These are phyloP conservation scores for Heterochromis multidens DNA, from an alignment of 2,113 vertebrate species.

Conservation along the genomic window DNA sequence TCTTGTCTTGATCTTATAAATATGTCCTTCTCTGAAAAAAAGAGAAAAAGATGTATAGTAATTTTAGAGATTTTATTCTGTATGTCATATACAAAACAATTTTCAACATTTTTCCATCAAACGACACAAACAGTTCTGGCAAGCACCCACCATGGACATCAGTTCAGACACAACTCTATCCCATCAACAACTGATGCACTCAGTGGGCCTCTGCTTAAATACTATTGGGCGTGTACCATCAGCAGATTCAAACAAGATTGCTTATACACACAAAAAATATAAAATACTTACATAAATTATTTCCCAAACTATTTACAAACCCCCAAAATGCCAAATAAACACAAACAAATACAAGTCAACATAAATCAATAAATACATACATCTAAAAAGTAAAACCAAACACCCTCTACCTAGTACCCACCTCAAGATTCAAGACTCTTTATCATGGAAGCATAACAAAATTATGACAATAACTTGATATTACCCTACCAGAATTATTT, in stretches of 20 bases:
- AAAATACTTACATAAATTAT: too few relatives aligned
- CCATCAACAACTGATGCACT: too few relatives aligned
- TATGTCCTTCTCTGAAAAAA: constrained; percentile 60
- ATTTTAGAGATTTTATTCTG: neutral
- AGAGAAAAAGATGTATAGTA: neutral
- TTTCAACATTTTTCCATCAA: too few relatives aligned
- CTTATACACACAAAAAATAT: too few relatives aligned
- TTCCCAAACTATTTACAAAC: neutral
- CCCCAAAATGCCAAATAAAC: neutral
- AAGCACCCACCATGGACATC: too few relatives aligned
- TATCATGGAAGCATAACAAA: neutral
- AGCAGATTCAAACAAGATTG: too few relatives aligned
- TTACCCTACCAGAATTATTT: neutral
- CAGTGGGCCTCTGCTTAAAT: too few relatives aligned
- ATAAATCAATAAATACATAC: neutral
- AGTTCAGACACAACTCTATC: too few relatives aligned
- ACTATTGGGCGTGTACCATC: too few relatives aligned
- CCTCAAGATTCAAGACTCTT: too few relatives aligned
- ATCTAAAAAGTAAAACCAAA: neutral
- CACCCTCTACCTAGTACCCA: neutral
- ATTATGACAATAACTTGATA: neutral
- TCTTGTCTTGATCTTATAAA: constrained; percentile 11
- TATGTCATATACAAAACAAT: too few relatives aligned
- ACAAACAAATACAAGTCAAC: neutral
- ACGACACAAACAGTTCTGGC: too few relatives aligned